phyloP scores from a whole-genome alignment of 2,797 vertebrate genomes.

The Takifugu ocellatus region DNA sequence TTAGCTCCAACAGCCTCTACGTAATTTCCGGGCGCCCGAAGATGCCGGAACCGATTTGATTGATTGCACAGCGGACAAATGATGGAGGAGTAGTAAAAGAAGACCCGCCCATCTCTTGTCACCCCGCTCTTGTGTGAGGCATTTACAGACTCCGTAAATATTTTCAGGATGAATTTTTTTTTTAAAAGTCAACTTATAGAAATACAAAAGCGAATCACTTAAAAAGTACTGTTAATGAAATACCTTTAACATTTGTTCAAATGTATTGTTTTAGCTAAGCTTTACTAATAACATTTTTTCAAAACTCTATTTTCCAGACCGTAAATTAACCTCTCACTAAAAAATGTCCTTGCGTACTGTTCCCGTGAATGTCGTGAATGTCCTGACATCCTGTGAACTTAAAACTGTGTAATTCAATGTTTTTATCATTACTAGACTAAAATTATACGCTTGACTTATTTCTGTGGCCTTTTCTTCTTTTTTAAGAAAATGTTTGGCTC shows the following conservation, averaged over 20 bases:
- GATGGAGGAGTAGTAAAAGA: fast-evolving
- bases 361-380: too few species aligned
- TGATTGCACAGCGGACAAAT: constrained; percentile 27
- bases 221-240: too few species aligned
- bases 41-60: constrained; percentile 19
- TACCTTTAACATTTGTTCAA: background rate
- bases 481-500: background rate
- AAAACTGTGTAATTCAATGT: too few species aligned
- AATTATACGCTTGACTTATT: too few species aligned
- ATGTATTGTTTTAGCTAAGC: background rate
- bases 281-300: too few species aligned
- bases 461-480: background rate
- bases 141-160: background rate
- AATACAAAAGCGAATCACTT: too few species aligned
- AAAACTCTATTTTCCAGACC: too few species aligned
- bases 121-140: background rate
- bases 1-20: constrained; percentile 4
- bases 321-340: too few species aligned
- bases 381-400: too few species aligned
- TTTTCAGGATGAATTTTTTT: fast-evolving
- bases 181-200: too few species aligned
- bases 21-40: constrained; percentile 30
- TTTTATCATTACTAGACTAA: too few species aligned
- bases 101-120: constrained; percentile 10
- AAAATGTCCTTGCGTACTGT: too few species aligned